Evolutionary conservation across 2,113 vertebrate genomes (phyloP).

Genomic region (Sisor rabdophorus): DNA sequence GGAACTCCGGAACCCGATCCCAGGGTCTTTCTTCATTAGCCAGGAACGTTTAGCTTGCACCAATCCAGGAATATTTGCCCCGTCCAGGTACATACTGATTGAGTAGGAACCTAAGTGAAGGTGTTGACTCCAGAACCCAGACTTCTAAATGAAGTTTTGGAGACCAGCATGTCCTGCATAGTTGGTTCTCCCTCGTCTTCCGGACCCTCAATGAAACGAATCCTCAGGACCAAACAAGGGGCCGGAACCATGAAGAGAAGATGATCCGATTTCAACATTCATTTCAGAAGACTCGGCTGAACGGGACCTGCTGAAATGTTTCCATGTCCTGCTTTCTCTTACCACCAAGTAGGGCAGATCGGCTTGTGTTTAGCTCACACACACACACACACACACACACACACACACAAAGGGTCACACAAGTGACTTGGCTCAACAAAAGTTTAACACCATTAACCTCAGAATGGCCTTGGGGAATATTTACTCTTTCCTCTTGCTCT

Average conservation of each 20-base stretch:
- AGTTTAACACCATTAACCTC: constrained; percentile 54
- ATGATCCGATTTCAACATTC: constrained; percentile 1
- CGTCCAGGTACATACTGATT: too few relatives aligned
- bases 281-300: constrained; percentile 13
- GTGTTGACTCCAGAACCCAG: neutral
- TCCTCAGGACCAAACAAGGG: too few relatives aligned
- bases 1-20: too few relatives aligned
- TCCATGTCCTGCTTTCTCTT: neutral
- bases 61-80: too few relatives aligned
- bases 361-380: constrained; percentile 7
- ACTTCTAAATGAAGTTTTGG: neutral
- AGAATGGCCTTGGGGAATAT: constrained; percentile 43
- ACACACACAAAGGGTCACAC: constrained; percentile 8
- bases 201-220: neutral
- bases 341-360: neutral
- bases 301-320: constrained; percentile 11
- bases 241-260: neutral
- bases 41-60: too few relatives aligned
- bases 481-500: constrained; percentile 45
- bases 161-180: neutral
- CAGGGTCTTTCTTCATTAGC: too few relatives aligned
- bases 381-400: neutral
- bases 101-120: too few relatives aligned
- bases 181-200: neutral
- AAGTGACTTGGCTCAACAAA: constrained; percentile 49